Percentiles rank a stretch among this genome's conserved stretches.
phyloP scores from a whole-genome alignment of 2,888 invertebrate species.

The Epsilonema sp. region DNA sequence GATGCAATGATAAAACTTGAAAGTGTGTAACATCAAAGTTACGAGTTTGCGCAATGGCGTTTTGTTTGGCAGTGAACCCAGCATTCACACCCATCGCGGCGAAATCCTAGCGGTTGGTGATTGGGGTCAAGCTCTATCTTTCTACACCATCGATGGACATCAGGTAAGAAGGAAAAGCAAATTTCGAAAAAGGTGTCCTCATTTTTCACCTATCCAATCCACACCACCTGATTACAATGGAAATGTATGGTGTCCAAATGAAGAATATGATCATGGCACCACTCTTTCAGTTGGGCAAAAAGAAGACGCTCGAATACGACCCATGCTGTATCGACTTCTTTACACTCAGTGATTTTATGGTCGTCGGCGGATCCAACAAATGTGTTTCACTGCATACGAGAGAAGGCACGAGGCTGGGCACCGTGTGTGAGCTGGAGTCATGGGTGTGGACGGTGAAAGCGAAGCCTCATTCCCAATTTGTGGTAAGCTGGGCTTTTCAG shows the following conservation, averaged over 20 bases:
- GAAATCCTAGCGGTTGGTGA: too few species aligned
- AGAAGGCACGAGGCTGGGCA: constrained; percentile 53
- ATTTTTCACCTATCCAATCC: too few species aligned
- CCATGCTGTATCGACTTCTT: constrained; percentile 56
- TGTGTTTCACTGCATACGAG: constrained; percentile 54
- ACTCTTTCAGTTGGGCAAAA: constrained; percentile 40
- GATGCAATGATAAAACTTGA: too few species aligned
- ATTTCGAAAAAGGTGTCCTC: too few species aligned
- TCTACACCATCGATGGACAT: constrained; percentile 68
- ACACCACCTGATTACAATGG: too few species aligned
- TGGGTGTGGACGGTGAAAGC: constrained; percentile 73
- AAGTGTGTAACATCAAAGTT: too few species aligned
- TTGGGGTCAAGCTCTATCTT: constrained; percentile 73
- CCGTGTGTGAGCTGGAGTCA: constrained; percentile 50
- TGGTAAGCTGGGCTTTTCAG: too few species aligned
- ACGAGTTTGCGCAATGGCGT: too few species aligned
- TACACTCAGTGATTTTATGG: constrained; percentile 53
- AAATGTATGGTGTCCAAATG: background rate
- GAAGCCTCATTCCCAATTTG: constrained; percentile 50
- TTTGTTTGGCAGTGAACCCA: too few species aligned
- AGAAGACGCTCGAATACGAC: constrained; percentile 45
- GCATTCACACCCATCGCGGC: too few species aligned
- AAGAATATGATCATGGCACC: too few species aligned
- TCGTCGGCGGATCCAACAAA: constrained; percentile 58
- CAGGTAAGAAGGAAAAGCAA: too few species aligned